These are phyloP conservation scores for Gari tellinella DNA, from an alignment of 2,888 invertebrate genomes.

Conservation along the genomic window DNA sequence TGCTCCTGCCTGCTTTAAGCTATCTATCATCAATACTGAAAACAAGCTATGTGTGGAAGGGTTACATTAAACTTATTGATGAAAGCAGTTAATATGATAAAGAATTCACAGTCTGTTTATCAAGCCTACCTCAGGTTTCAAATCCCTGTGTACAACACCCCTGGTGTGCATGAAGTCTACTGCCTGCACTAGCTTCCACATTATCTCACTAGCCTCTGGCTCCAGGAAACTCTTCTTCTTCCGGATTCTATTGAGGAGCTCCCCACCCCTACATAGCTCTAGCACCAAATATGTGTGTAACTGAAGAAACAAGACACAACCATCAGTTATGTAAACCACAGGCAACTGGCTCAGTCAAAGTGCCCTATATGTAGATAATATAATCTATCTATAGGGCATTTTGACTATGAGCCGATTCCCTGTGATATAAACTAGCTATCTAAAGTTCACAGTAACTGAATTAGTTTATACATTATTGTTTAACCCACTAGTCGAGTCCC, in stretches of 20 bases:
- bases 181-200: constrained; percentile 93
- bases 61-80: too few species aligned
- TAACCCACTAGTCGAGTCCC: too few species aligned
- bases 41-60: too few species aligned
- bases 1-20: too few species aligned
- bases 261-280: constrained; percentile 94
- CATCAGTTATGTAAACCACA: neutral
- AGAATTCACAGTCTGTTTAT: too few species aligned
- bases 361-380: neutral
- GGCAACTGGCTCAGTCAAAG: neutral
- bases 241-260: constrained; percentile 89
- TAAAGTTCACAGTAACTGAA: too few species aligned
- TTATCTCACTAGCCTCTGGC: constrained; percentile 90
- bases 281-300: constrained; percentile 95
- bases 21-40: too few species aligned
- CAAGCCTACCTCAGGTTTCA: constrained; percentile 96
- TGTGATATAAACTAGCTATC: too few species aligned
- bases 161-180: constrained; percentile 93
- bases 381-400: neutral
- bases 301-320: constrained; percentile 81
- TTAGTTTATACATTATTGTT: too few species aligned
- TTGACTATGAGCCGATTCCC: too few species aligned
- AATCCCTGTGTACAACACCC: constrained; percentile 95
- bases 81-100: too few species aligned
- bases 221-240: constrained; percentile 90